Percentiles rank a stretch among this genome's conserved stretches.
Evolutionary conservation across 2,113 vertebrate species (phyloP).

Genomic region (Anolis carolinensis): DNA sequence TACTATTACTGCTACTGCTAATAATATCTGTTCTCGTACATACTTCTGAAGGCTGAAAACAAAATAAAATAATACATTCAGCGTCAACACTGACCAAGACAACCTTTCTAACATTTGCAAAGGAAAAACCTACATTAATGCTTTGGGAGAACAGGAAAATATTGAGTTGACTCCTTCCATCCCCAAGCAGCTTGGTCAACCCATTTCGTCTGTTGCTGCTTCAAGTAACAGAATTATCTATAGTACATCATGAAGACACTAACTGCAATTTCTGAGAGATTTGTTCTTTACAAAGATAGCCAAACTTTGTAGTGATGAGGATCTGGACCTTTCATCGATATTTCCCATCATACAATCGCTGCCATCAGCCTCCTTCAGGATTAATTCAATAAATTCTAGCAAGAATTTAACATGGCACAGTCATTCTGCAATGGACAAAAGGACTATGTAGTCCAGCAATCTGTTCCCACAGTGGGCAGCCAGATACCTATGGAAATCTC

Average conservation of each 20-base stretch:
- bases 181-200: not conserved
- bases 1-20: slow-evolving; percentile 97
- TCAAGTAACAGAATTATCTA: not conserved
- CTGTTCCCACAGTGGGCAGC: too few species aligned
- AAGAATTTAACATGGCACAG: too few species aligned
- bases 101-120: not conserved
- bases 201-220: not conserved
- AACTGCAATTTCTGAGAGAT: not conserved
- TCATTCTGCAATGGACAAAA: too few species aligned
- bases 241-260: not conserved
- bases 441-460: too few species aligned
- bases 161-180: not conserved
- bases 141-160: not conserved
- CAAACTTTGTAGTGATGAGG: not conserved
- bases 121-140: not conserved
- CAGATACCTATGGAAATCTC: too few species aligned
- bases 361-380: not conserved
- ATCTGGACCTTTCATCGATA: not conserved
- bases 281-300: not conserved
- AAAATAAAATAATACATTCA: slow-evolving; percentile 45
- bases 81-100: slow-evolving; percentile 12
- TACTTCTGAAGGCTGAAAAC: slow-evolving; percentile 94
- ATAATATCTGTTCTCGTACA: slow-evolving; percentile 96
- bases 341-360: not conserved
- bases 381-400: too few species aligned